Percentiles rank a stretch among this genome's conserved stretches.
Evolutionary conservation across 1,140 invertebrate species (phyloP).

Genomic region (Galleria mellonella): DNA sequence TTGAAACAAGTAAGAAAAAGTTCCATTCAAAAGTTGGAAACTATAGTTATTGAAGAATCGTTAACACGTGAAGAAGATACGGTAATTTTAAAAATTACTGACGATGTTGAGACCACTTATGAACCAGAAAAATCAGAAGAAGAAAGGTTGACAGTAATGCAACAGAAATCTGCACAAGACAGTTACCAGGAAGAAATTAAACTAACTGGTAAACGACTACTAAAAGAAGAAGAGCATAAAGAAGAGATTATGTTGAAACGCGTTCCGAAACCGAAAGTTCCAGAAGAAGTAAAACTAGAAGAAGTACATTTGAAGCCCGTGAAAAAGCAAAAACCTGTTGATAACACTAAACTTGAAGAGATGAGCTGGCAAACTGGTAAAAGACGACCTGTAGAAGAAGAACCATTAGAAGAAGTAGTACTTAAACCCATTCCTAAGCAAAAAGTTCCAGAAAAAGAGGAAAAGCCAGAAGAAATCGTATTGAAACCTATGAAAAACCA

Average conservation of each 20-base stretch:
- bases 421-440: slow-evolving; percentile 10
- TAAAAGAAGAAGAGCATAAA: slow-evolving; percentile 18
- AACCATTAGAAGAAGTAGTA: slow-evolving; percentile 10
- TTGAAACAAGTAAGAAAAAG: slow-evolving; percentile 35
- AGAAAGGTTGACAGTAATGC: slow-evolving; percentile 13
- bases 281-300: slow-evolving; percentile 9
- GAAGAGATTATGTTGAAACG: slow-evolving; percentile 28
- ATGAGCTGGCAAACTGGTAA: slow-evolving; percentile 5
- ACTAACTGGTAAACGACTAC: slow-evolving; percentile 16
- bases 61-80: slow-evolving; percentile 46
- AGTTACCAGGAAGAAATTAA: slow-evolving; percentile 11
- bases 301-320: slow-evolving; percentile 4
- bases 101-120: slow-evolving; percentile 10
- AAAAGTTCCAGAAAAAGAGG: slow-evolving; percentile 14
- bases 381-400: slow-evolving; percentile 7
- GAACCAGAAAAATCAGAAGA: slow-evolving; percentile 17
- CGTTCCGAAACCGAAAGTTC: slow-evolving; percentile 8
- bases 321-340: background rate
- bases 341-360: slow-evolving; percentile 4
- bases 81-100: slow-evolving; percentile 40
- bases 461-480: slow-evolving; percentile 33
- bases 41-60: slow-evolving; percentile 38
- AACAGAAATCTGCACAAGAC: slow-evolving; percentile 12
- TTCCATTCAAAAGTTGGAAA: slow-evolving; percentile 29
- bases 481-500: slow-evolving; percentile 41